Evolutionary conservation across 1,140 invertebrate genomes (phyloP).

Genomic region (Leptopilina clavipes): DNA sequence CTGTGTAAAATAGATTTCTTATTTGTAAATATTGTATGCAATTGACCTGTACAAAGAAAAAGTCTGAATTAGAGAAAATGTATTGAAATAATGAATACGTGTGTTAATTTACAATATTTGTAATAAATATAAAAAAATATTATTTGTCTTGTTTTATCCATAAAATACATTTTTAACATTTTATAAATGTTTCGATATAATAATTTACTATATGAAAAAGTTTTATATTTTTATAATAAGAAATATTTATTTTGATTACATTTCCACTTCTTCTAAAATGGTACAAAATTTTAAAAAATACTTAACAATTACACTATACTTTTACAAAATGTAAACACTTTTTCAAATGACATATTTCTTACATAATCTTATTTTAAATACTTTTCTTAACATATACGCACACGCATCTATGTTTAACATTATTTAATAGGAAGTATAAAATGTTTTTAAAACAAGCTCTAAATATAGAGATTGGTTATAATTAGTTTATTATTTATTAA

Average conservation of each 20-base stretch:
- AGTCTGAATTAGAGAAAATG: constrained; percentile 41
- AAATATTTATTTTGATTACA: constrained; percentile 10
- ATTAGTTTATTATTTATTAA: too few relatives aligned
- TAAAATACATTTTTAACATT: neutral
- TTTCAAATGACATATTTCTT: neutral
- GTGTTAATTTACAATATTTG: constrained; percentile 55
- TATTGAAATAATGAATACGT: constrained; percentile 33
- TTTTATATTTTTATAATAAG: neutral
- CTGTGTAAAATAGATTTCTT: constrained; percentile 62
- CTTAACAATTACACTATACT: neutral
- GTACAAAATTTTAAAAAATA: constrained; percentile 19
- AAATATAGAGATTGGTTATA: neutral
- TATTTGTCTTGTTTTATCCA: neutral
- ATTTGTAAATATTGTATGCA: constrained; percentile 64
- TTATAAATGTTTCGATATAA: too few relatives aligned
- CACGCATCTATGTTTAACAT: neutral
- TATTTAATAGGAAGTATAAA: neutral
- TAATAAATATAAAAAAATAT: constrained; percentile 57
- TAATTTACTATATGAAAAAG: too few relatives aligned
- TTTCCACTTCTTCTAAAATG: neutral
- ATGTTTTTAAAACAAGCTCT: neutral
- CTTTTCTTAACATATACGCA: neutral
- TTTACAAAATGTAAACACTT: constrained; percentile 9
- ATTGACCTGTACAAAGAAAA: constrained; percentile 60
- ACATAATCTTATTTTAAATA: neutral